These are phyloP conservation scores for Archivesica marissinica DNA, from an alignment of 1,140 invertebrate species.

Conservation along the genomic window DNA sequence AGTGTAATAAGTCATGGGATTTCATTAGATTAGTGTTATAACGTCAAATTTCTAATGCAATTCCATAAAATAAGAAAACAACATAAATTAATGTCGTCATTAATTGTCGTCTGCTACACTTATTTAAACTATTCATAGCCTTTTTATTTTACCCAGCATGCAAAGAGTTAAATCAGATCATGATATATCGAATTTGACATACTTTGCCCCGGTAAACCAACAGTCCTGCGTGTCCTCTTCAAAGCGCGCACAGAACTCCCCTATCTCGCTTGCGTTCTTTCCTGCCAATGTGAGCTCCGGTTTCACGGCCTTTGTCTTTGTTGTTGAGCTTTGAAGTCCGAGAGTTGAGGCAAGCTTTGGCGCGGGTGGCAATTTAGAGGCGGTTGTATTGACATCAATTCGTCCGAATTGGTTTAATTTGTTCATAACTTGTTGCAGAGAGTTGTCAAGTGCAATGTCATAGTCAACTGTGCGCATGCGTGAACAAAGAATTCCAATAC, in stretches of 20 bases:
- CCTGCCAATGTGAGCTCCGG: constrained; percentile 34
- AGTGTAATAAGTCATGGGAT: no score
- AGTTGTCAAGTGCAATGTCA: constrained; percentile 48
- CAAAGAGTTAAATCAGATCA: no score
- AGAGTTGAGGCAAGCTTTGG: constrained; percentile 37
- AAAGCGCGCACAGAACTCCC: constrained; percentile 52
- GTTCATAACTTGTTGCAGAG: constrained; percentile 52
- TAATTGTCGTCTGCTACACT: no score
- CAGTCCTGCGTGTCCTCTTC: constrained; percentile 49
- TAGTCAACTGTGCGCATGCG: constrained; percentile 49
- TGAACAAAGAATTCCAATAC: constrained; percentile 48
- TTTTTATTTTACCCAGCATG: no score
- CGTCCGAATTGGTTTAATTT: constrained; percentile 49
- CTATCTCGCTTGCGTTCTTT: constrained; percentile 40
- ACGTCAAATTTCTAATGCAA: no score
- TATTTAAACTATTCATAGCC: no score
- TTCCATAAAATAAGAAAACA: no score
- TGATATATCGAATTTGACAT: no score
- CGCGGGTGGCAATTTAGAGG: constrained; percentile 18
- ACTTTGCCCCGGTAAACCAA: constrained; percentile 58
- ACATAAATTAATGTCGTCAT: no score
- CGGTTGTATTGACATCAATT: constrained; percentile 46
- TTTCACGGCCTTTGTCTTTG: constrained; percentile 52
- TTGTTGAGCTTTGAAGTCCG: constrained; percentile 25
- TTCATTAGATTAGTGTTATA: no score